These are phyloP conservation scores for Orthonevra nobilis DNA, from an alignment of 2,888 invertebrate species.

Conservation along the genomic window DNA sequence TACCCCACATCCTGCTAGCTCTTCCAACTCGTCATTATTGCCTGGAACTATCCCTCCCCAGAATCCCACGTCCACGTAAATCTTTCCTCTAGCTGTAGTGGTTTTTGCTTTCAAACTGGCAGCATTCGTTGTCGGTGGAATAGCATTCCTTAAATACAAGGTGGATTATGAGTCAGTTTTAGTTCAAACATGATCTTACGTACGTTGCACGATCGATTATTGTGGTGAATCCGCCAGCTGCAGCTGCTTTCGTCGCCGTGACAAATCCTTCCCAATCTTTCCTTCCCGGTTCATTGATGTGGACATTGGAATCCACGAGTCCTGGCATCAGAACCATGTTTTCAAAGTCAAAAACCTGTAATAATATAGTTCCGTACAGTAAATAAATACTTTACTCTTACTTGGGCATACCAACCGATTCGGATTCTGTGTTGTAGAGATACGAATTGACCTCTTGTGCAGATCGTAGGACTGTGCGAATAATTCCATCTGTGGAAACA, in stretches of 20 bases:
- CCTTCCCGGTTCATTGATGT: conserved; percentile 87
- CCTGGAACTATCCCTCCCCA: conserved; percentile 90
- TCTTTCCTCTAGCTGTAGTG: conserved; percentile 82
- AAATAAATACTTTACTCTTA: too few relatives aligned
- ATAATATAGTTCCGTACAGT: too few relatives aligned
- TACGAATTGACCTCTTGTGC: conserved; percentile 81
- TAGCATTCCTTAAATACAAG: conserved; percentile 82
- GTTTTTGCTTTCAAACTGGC: conserved; percentile 84
- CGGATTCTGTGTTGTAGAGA: conserved; percentile 80
- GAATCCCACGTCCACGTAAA: conserved; percentile 87
- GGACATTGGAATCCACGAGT: conserved; percentile 87
- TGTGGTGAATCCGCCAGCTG: conserved; percentile 87
- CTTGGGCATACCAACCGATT: conserved; percentile 82
- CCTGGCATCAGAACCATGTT: conserved; percentile 84
- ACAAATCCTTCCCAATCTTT: conserved; percentile 87
- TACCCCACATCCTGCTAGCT: conserved; percentile 84
- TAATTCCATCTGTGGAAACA: conserved; percentile 82
- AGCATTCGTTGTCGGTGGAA: conserved; percentile 86
- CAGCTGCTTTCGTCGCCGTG: conserved; percentile 87
- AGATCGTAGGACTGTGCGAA: conserved; percentile 81
- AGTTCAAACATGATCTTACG: conserved; percentile 38
- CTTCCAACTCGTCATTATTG: conserved; percentile 82
- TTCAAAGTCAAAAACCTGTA: conserved; percentile 80
- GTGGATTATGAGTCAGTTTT: too few relatives aligned
- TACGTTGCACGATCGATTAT: conserved; percentile 88